Evolutionary conservation across 2,888 invertebrate genomes (phyloP), one percentile per base, ranked within the genome.

Genomic region (Molanna angustata): DNA sequence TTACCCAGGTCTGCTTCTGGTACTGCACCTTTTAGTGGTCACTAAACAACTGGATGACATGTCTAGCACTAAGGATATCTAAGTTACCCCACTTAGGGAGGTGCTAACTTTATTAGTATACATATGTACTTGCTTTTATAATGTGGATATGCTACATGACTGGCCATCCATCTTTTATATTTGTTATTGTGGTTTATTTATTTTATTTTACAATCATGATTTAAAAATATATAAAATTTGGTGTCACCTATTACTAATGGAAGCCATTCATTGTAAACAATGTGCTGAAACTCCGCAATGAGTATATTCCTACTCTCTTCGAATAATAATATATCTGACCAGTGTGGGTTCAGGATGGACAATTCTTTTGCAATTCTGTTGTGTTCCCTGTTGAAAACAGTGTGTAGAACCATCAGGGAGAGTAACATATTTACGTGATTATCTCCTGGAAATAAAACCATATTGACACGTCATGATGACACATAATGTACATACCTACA

Each of bases 221-320:
- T n/a, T n/a, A n/a, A n/a, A n/a, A n/a, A n/a, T n/a, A n/a, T n/a
- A n/a, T n/a, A n/a, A n/a, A n/a, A n/a, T n/a, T n/a, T n/a, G n/a
- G n/a, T n/a, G n/a, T 65, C 65, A 84, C 90, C 90, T 58, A 92
- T 69, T 21, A 92, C 70, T 35, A 84, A 73, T 0, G 91, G 90
- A 33, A 92, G 70, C 80, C 86, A 92, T 66, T 92, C 92, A 64
- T 85, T 85, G 66, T 89, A 92, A 3, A 84, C 74, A 45, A 92
- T 84, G 54, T 90, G 85, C 70, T 92, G 93, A 66, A 85, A 74
- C 69, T 87, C 82, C 0, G 90, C 91, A 50, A 84, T 83, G 3
- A 86, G 69, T 50, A 92, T 85, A 61, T 85, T 78, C 49, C 89
- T 78, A 0, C 88, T 69, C 67, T 91, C 90, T 68, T 86, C 79